Evolutionary conservation across 2,888 invertebrate genomes (phyloP), one percentile per base, ranked within the genome.

Genomic region (Dioctria rufipes): DNA sequence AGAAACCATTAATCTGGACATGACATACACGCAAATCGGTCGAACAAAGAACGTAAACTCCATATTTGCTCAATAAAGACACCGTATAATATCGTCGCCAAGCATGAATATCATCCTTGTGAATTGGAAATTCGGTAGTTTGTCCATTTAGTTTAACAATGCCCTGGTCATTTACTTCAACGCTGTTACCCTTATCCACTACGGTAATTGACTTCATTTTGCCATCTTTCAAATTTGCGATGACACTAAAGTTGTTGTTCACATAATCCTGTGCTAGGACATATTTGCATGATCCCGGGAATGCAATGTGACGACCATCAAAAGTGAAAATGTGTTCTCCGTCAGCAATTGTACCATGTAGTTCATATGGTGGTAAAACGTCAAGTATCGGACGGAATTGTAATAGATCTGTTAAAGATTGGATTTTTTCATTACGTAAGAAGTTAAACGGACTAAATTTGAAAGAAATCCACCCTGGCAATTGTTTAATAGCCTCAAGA

Each of bases 321-420:
- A 97, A 97, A 0, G 96, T 96, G 89, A 96, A 94, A 88, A 96
- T 92, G 89, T 96, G 95, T 85, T 95, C 94, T 2, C 95, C 95
- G 86, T 96, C 95, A 9, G 93, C 91, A 3, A 97, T 87, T 54
- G 93, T 91, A 6, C 93, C 97, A 71, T 91, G 90, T 81, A 94
- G 93, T 92, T 90, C 51, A 87, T 93, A 92, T 39, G 95, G 92
- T 83, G 92, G 93, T 49, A 94, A 85, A 83, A 93, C 91, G 65
- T 93, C 91, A 0, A 90, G 86, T 0, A 91, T 90, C 0, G 90
- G 92, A 85, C 91, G 90, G 89, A 92, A 92, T 0, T 92, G 89
- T 2, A 84, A 69, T 37, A 83, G 84, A 5, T 69, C 90, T 3
- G 88, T 81, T 0, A 92, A 86, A n/a, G 90, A 89, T 0, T 92